A percentile compares a stretch with the other conserved stretches of the same genome.
These are phyloP conservation scores for Phengaris alcon DNA, from an alignment of 2,888 invertebrate genomes.

Conservation along the genomic window DNA sequence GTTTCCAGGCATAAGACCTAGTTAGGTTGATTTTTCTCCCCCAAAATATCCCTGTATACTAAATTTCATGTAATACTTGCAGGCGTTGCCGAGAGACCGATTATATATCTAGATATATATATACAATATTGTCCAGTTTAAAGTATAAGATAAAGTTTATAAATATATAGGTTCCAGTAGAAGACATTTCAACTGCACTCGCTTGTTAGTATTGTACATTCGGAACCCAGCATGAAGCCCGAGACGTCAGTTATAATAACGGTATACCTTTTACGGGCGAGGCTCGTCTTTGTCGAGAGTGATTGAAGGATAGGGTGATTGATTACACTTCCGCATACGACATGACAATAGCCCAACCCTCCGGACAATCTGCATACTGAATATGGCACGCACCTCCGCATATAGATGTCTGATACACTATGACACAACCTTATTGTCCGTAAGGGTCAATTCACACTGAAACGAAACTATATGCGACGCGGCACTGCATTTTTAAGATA, in stretches of 20 bases:
- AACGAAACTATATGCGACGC: too few relatives aligned
- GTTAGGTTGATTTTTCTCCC: too few relatives aligned
- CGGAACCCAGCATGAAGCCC: conserved; percentile 5
- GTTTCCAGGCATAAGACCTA: too few relatives aligned
- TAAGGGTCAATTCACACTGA: not conserved
- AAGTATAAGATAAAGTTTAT: not conserved
- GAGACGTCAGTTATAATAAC: conserved; percentile 25
- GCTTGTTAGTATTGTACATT: conserved; percentile 23
- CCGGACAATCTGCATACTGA: conserved; percentile 18
- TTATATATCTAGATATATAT: too few relatives aligned
- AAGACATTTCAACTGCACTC: not conserved
- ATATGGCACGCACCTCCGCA: not conserved
- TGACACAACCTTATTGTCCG: not conserved
- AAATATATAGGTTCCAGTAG: not conserved
- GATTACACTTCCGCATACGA: conserved; percentile 14
- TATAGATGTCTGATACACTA: not conserved
- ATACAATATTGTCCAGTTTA: too few relatives aligned
- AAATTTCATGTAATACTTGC: too few relatives aligned
- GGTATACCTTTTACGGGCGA: conserved; percentile 24
- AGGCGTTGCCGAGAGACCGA: too few relatives aligned
- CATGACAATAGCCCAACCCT: conserved; percentile 11
- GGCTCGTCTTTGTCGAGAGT: conserved; percentile 13
- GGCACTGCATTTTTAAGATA: too few relatives aligned
- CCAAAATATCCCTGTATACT: too few relatives aligned
- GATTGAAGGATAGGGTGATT: conserved; percentile 26